Percentiles rank a stretch among this genome's conserved stretches.
phyloP scores from a whole-genome alignment of 2,888 invertebrate species.

The Drosophila putrida region DNA sequence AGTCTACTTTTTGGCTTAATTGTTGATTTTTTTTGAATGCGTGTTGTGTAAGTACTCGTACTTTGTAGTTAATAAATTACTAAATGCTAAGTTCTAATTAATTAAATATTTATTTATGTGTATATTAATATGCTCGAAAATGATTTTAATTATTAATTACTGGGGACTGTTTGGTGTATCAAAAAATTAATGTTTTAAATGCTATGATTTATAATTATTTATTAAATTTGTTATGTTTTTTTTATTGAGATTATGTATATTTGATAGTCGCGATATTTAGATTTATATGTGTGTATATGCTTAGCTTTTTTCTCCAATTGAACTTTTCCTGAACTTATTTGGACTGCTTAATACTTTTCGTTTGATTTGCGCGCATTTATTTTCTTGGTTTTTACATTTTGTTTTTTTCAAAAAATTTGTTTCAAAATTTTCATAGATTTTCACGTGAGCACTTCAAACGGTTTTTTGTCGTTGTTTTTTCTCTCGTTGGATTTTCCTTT shows the following conservation, averaged over 20 bases:
- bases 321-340: constrained; percentile 58
- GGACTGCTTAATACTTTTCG: constrained; percentile 62
- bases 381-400: constrained; percentile 50
- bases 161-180: constrained; percentile 38
- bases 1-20: constrained; percentile 79
- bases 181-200: constrained; percentile 43
- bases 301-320: constrained; percentile 29
- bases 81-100: constrained; percentile 62
- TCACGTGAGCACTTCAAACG: constrained; percentile 73
- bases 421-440: constrained; percentile 48
- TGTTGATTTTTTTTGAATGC: constrained; percentile 5
- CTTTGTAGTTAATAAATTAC: constrained; percentile 74
- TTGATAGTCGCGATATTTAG: constrained; percentile 39
- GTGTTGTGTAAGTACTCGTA: constrained; percentile 71
- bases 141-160: constrained; percentile 23
- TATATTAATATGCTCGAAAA: constrained; percentile 10
- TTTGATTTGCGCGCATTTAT: constrained; percentile 60
- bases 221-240: not conserved
- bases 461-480: constrained; percentile 25
- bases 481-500: not conserved
- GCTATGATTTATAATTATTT: constrained; percentile 26
- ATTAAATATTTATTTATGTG: constrained; percentile 35
- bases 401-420: constrained; percentile 50
- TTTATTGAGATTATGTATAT: constrained; percentile 51
- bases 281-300: constrained; percentile 18